Percentiles rank a stretch among this genome's conserved stretches.
Conservation (phyloP, 2,888 invertebrate genomes). For the Apantesis nais region DNA sequence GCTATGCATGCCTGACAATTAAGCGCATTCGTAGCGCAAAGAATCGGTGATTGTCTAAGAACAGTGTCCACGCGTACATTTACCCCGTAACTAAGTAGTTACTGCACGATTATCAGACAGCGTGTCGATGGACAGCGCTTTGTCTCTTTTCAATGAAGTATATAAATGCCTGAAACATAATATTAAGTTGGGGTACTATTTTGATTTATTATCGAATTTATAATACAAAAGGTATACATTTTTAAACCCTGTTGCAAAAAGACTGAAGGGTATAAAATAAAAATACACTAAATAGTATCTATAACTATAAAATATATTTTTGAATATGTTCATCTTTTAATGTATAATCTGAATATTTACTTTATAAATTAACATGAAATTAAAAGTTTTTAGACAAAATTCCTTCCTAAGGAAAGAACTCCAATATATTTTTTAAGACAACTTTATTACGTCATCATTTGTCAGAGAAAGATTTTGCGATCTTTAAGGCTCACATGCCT, state of each 20-base stretch:
- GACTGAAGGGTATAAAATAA: too few species aligned
- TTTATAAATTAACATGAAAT: too few species aligned
- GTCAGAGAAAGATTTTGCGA: too few species aligned
- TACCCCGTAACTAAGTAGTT: slow-evolving; percentile 1
- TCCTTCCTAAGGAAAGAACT: too few species aligned
- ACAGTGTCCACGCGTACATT: not conserved
- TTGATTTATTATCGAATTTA: not conserved
- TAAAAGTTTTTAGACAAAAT: too few species aligned
- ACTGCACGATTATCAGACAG: not conserved
- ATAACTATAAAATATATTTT: too few species aligned
- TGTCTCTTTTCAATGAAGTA: not conserved
- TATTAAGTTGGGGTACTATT: not conserved
- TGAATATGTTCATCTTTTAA: too few species aligned
- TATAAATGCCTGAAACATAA: not conserved
- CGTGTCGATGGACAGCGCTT: not conserved
- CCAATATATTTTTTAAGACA: too few species aligned
- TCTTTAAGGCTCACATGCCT: too few species aligned
- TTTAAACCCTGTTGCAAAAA: not conserved
- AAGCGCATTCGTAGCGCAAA: slow-evolving; percentile 29
- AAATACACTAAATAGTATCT: too few species aligned
- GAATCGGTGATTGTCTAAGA: slow-evolving; percentile 33
- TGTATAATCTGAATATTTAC: too few species aligned
- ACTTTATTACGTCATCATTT: too few species aligned
- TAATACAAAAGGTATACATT: not conserved
- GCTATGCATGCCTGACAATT: slow-evolving; percentile 31